These are phyloP conservation scores for Phoeniculus purpureus DNA, from an alignment of 2,797 vertebrate genomes.

Conservation along the genomic window DNA sequence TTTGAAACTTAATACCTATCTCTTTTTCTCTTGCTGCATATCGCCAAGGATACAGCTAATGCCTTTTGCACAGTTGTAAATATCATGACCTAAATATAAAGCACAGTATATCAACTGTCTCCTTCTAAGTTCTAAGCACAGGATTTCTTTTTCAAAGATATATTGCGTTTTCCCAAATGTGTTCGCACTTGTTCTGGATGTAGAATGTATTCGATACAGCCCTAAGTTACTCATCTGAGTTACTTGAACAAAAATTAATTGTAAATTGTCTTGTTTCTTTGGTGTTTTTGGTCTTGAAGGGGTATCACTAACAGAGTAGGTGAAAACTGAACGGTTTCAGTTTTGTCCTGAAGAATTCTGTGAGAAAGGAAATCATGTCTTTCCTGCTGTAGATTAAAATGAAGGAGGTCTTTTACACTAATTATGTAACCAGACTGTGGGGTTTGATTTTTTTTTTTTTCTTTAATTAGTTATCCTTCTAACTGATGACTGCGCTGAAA, in stretches of 20 bases:
- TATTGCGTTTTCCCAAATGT: background rate
- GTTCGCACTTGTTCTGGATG: background rate
- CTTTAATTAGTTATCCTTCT: background rate
- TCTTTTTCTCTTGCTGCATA: conserved; percentile 6
- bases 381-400: background rate
- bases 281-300: background rate
- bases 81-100: background rate
- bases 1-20: conserved; percentile 49
- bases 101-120: background rate
- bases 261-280: background rate
- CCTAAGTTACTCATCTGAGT: background rate
- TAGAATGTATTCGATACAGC: background rate
- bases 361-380: background rate
- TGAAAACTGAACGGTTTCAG: background rate
- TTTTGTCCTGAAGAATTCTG: background rate
- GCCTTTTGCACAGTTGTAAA: background rate
- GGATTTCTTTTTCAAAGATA: background rate
- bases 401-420: background rate
- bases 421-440: background rate
- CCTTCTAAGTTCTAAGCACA: background rate
- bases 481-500: background rate
- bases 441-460: background rate
- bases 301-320: background rate
- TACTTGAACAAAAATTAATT: background rate
- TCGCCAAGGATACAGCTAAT: conserved; percentile 37